These are phyloP conservation scores for Ctenosaura bakeri DNA, from an alignment of 2,797 vertebrate genomes.

Conservation along the genomic window DNA sequence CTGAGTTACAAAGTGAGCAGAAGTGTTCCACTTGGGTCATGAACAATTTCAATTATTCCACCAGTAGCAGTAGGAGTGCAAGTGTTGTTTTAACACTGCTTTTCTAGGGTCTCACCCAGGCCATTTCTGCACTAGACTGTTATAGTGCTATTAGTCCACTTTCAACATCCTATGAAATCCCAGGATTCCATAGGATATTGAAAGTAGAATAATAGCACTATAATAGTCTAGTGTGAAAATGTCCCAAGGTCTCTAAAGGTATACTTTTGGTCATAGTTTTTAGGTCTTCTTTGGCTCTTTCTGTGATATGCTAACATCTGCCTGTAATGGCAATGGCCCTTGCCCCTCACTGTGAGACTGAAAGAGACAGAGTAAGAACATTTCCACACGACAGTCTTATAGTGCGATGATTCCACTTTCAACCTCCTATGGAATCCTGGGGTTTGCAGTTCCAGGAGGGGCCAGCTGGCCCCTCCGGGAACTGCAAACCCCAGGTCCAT, in stretches of 20 bases:
- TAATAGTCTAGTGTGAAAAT: too few species aligned
- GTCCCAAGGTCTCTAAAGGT: too few species aligned
- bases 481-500: too few species aligned
- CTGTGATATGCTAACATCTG: conserved; percentile 8
- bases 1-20: neutral
- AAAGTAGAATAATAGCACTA: too few species aligned
- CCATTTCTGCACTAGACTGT: too few species aligned
- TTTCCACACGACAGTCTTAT: too few species aligned
- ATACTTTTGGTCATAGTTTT: neutral
- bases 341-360: neutral
- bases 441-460: too few species aligned
- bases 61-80: neutral
- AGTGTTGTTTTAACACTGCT: neutral
- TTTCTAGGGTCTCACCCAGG: neutral
- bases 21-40: neutral
- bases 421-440: too few species aligned
- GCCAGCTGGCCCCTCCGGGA: too few species aligned
- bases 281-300: neutral
- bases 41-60: neutral
- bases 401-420: too few species aligned
- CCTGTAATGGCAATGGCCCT: neutral
- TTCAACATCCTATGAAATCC: neutral
- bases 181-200: too few species aligned
- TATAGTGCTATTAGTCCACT: too few species aligned
- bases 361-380: neutral